phyloP scores from a whole-genome alignment of 2,797 vertebrate species.

The Lutra lutra region DNA sequence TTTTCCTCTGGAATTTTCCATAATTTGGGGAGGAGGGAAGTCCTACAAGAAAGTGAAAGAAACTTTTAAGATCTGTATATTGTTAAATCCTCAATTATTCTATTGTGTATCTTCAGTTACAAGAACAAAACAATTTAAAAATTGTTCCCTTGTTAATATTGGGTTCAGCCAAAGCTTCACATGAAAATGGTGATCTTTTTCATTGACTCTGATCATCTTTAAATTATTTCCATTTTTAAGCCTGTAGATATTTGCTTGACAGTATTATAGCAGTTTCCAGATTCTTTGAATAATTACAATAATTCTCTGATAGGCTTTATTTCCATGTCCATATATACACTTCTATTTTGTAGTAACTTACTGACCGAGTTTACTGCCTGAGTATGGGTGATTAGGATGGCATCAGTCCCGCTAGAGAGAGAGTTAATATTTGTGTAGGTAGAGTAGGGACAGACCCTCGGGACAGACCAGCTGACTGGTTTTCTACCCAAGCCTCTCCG shows the following conservation, averaged over 20 bases:
- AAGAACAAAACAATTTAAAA: background rate
- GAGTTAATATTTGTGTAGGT: background rate
- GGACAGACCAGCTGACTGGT: accelerated
- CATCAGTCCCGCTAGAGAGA: background rate
- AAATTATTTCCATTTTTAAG: slow-evolving; percentile 7
- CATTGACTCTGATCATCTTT: background rate
- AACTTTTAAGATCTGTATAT: background rate
- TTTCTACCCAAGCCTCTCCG: background rate
- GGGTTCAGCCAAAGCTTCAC: background rate
- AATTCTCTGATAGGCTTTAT: background rate
- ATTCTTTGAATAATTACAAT: background rate
- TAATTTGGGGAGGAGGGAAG: background rate
- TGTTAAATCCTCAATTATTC: slow-evolving; percentile 8
- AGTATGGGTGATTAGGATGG: too few relatives aligned
- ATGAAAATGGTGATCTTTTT: slow-evolving; percentile 2
- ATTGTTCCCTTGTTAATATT: background rate
- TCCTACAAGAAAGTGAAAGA: background rate
- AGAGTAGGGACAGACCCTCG: background rate
- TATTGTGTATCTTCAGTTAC: background rate
- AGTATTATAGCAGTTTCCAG: background rate
- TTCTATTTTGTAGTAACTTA: slow-evolving; percentile 29
- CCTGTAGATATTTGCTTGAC: background rate
- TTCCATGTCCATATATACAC: background rate
- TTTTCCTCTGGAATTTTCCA: background rate
- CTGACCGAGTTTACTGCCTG: background rate